These are phyloP conservation scores for Thecophora atra DNA, from an alignment of 2,888 invertebrate genomes.

Conservation along the genomic window DNA sequence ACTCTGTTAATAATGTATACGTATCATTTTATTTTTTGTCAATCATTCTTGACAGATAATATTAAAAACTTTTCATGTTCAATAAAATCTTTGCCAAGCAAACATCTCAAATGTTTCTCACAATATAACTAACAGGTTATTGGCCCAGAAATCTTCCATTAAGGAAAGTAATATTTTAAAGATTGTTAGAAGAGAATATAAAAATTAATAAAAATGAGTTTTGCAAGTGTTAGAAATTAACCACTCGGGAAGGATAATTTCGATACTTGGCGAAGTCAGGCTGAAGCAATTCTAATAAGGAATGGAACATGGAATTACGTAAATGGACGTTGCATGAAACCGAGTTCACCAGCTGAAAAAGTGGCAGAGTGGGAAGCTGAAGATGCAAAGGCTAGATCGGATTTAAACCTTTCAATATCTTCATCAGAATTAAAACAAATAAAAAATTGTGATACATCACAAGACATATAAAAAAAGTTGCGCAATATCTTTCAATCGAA, in stretches of 20 bases:
- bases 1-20: no score
- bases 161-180: no score
- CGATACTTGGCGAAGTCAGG: constrained; percentile 24
- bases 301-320: constrained; percentile 39
- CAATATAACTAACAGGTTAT: no score
- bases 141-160: no score
- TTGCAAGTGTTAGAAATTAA: not conserved
- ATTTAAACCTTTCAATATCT: constrained; percentile 34
- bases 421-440: constrained; percentile 39
- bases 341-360: not conserved
- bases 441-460: constrained; percentile 36
- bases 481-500: constrained; percentile 31
- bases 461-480: constrained; percentile 36
- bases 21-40: no score
- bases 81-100: no score
- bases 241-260: constrained; percentile 15
- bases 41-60: no score
- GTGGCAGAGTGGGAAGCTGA: constrained; percentile 22
- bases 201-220: constrained; percentile 23
- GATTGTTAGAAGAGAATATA: no score
- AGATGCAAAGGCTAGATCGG: constrained; percentile 38
- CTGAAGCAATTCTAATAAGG: constrained; percentile 8
- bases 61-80: no score
- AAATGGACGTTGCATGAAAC: constrained; percentile 16
- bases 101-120: no score